These are phyloP conservation scores for Zaprionus inermis DNA, from an alignment of 1,140 invertebrate species.

Conservation along the genomic window DNA sequence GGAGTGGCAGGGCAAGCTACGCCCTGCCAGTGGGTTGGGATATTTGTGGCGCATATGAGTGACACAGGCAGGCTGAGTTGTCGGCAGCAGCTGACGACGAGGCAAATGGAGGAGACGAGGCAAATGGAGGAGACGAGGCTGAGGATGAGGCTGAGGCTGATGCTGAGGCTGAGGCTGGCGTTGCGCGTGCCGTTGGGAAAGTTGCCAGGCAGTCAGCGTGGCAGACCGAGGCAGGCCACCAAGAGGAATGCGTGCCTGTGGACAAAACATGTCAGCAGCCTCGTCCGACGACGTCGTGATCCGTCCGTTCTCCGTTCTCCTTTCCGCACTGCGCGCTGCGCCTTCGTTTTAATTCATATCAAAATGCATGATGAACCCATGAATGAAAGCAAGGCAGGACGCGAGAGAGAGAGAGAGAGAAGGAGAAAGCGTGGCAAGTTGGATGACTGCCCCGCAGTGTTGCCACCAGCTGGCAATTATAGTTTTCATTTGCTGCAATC, in stretches of 20 bases:
- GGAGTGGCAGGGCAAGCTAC: background rate
- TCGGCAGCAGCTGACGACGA: constrained; percentile 42
- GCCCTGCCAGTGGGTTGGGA: constrained; percentile 39
- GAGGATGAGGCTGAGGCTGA: background rate
- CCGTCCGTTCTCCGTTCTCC: background rate
- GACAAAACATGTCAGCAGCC: constrained; percentile 81
- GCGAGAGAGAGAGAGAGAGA: constrained; percentile 1
- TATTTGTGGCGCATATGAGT: constrained; percentile 79
- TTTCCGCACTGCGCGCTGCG: background rate
- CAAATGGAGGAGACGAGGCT: constrained; percentile 10
- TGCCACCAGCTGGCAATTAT: constrained; percentile 73
- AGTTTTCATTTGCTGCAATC: constrained; percentile 67
- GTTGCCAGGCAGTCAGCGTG: constrained; percentile 55
- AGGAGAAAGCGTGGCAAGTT: background rate
- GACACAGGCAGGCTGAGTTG: constrained; percentile 74
- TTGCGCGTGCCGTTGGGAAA: constrained; percentile 78
- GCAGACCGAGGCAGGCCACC: constrained; percentile 40
- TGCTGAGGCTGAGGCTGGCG: constrained; percentile 31
- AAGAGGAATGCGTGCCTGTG: constrained; percentile 80
- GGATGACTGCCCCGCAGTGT: background rate
- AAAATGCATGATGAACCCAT: constrained; percentile 63
- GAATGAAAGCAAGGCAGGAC: constrained; percentile 57
- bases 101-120: too few species aligned
- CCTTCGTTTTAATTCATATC: constrained; percentile 55
- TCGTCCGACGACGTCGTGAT: constrained; percentile 36